Base-by-base conservation (phyloP, 2,888 invertebrate species). In the Drosophila neonasuta region DNA sequence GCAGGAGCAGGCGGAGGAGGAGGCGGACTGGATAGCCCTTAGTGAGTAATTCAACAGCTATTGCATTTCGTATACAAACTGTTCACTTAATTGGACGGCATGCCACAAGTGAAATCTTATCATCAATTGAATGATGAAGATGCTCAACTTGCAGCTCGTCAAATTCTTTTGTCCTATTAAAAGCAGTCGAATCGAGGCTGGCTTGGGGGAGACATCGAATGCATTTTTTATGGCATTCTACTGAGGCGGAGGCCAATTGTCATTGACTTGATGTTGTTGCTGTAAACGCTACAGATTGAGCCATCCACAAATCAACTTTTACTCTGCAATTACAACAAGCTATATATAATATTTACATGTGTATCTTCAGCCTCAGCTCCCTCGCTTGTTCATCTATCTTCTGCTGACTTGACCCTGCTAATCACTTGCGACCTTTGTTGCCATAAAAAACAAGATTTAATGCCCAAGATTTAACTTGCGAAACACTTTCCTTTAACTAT, bases 81-180 rank as follows among this genome's bases (percentile, higher is more conserved):
- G 55, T 24, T 24, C 24, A 24, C 57, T 72, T 72, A 75, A 75
- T 75, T 75, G 75, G 61, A 55, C 45, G 41, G 59, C 64, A 64
- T 65, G 58, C 54, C 55, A 63, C 62, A 76, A 84, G 62, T 66
- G 69, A 85, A 82, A 82, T 80, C 83, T 85, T 82, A 85, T 80
- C 86, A 76, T 81, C 86, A 81, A 81, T 81, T 81, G 36, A 36
- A 36, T 36, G 86, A 82, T 69, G 71, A 56, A 77, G 70, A 66
- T 60, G 63, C 77, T 62, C 74, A 65, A 74, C 61, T 66, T 54
- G 58, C 61, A 24, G 39, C 68, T 76, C 77, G 54, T 77, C 75
- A 75, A 77, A 77, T 75, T 73, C 69, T 69, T 76, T 61, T 68
- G 65, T 66, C 69, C 66, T 73, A 68, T 73, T 64, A 64, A 68